Conservation (phyloP, 2,113 vertebrate species). For the Paralichthys olivaceus region DNA sequence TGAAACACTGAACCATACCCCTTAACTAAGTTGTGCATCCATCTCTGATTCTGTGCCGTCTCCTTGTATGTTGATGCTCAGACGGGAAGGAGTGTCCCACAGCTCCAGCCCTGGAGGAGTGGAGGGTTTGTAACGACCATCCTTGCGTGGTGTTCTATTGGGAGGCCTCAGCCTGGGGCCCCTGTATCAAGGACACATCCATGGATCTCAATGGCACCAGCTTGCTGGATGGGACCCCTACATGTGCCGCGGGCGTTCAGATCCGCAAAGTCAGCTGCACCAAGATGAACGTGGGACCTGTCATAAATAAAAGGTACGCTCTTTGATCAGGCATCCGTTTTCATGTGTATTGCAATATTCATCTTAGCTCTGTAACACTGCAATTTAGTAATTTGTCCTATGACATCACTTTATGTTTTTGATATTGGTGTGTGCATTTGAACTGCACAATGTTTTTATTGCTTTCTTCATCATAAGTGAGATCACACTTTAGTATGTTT, state of each 20-base stretch:
- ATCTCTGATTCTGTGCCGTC: not conserved
- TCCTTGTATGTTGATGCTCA: constrained; percentile 48
- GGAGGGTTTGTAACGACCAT: constrained; percentile 90
- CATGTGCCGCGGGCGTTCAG: constrained; percentile 89
- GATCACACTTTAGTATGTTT: not conserved
- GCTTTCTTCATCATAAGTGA: not conserved
- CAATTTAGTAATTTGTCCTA: too few species aligned
- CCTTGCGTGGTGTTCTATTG: constrained; percentile 89
- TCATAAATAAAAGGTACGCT: constrained; percentile 89
- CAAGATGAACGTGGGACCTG: constrained; percentile 86
- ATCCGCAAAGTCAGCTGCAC: constrained; percentile 88
- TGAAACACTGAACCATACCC: not conserved
- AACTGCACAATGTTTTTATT: not conserved
- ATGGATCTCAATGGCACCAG: constrained; percentile 79
- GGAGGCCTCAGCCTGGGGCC: constrained; percentile 89
- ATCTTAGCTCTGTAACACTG: too few species aligned
- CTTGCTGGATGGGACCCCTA: constrained; percentile 75
- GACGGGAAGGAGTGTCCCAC: constrained; percentile 90
- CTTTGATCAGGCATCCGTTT: not conserved
- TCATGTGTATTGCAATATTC: not conserved
- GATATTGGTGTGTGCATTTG: not conserved
- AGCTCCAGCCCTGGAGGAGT: constrained; percentile 86
- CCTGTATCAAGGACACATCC: constrained; percentile 83
- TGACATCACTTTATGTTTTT: too few species aligned
- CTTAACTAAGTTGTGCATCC: not conserved